A percentile compares a stretch with the other conserved stretches of the same genome.
Conservation (phyloP, 2,113 vertebrate species). For the Callorhinus ursinus region DNA sequence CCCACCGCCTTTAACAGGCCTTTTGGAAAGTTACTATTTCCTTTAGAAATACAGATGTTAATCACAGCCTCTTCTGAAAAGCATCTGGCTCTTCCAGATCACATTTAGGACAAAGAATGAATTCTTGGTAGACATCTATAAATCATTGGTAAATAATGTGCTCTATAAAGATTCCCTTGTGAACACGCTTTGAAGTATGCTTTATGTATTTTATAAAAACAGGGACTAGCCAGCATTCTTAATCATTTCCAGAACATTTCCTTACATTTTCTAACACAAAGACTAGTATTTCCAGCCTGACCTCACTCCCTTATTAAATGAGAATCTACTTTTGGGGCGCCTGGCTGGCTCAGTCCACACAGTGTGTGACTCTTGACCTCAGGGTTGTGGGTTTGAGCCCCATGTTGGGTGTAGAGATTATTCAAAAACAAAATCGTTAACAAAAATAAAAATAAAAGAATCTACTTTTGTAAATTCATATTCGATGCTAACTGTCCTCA, state of each 20-base stretch:
- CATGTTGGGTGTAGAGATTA: not conserved
- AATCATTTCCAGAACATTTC: constrained; percentile 53
- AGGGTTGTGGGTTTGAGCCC: not conserved
- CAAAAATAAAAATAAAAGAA: not conserved
- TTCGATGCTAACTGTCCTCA: not conserved
- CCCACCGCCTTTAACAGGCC: not conserved
- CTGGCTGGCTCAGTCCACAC: not conserved
- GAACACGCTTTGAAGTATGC: not conserved
- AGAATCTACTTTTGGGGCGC: not conserved
- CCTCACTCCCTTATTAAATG: not conserved
- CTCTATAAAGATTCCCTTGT: not conserved
- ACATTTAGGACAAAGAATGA: constrained; percentile 32
- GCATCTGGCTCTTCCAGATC: not conserved
- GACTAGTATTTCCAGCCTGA: not conserved
- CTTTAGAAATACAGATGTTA: constrained; percentile 47
- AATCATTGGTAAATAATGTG: not conserved
- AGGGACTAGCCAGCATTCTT: not conserved
- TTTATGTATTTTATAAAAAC: constrained; percentile 19
- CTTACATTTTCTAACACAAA: constrained; percentile 33
- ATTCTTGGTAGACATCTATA: constrained; percentile 53
- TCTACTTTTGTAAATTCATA: constrained; percentile 21
- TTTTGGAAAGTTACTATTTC: not conserved
- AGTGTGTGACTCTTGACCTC: not conserved
- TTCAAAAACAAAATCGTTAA: not conserved
- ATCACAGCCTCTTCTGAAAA: constrained; percentile 24